These are phyloP conservation scores for Augochlora pura DNA, from an alignment of 1,140 invertebrate species.

Conservation along the genomic window DNA sequence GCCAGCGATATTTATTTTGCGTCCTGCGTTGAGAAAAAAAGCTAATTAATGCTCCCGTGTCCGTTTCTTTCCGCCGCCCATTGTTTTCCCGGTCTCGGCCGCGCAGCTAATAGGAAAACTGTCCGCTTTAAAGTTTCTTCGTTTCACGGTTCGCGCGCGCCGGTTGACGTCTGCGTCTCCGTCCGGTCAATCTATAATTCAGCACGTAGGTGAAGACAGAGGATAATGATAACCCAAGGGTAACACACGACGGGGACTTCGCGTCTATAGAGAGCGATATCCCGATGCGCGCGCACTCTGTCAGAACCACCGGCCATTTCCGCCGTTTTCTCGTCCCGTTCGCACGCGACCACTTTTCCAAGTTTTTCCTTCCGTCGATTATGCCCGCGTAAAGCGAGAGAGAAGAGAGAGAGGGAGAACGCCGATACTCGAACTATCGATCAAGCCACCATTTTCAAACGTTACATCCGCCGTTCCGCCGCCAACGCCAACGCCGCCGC, in stretches of 20 bases:
- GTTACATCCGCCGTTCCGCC: background rate
- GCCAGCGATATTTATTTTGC: background rate
- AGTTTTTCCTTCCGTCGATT: background rate
- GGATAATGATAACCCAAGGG: constrained; percentile 57
- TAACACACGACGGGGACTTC: constrained; percentile 50
- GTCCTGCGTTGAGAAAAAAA: background rate
- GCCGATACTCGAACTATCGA: background rate
- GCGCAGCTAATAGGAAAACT: background rate
- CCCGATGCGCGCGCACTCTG: constrained; percentile 53
- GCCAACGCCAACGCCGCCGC: background rate
- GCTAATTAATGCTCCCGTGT: background rate
- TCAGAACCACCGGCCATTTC: constrained; percentile 51
- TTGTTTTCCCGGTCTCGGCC: background rate
- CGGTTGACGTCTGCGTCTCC: background rate
- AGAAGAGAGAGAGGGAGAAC: too few species aligned
- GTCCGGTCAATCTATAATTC: constrained; percentile 51
- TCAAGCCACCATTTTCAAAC: background rate
- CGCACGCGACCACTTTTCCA: background rate
- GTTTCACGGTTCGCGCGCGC: background rate
- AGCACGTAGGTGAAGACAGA: constrained; percentile 55
- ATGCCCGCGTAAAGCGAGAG: background rate
- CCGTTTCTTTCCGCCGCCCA: background rate
- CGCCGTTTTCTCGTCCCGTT: constrained; percentile 15
- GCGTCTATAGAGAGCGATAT: constrained; percentile 37
- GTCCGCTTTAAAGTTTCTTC: background rate